phyloP scores from a whole-genome alignment of 2,113 vertebrate species.

The Crypturellus undulatus region DNA sequence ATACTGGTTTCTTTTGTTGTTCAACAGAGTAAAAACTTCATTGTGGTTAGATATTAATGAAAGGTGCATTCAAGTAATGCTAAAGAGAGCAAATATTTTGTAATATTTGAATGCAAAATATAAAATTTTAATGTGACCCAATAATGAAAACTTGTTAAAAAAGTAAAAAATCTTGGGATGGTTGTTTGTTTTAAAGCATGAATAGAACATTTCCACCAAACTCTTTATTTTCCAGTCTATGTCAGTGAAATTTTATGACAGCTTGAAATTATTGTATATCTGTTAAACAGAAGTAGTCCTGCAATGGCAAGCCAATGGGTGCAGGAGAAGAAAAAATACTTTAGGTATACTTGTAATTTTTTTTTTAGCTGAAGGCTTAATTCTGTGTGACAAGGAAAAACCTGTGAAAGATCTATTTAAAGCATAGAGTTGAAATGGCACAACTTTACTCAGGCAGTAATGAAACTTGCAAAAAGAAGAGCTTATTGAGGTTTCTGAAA shows the following conservation, averaged over 20 bases:
- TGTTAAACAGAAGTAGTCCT: too few species aligned
- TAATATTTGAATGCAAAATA: not conserved
- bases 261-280: too few species aligned
- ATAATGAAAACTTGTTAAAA: not conserved
- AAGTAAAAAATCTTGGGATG: not conserved
- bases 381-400: not conserved
- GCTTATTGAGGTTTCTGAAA: not conserved
- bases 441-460: not conserved
- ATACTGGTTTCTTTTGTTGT: fast-evolving
- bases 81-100: not conserved
- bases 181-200: not conserved
- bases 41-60: not conserved
- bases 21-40: not conserved
- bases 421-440: not conserved
- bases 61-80: not conserved
- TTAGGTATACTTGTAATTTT: not conserved
- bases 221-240: not conserved
- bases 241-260: not conserved
- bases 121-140: not conserved
- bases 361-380: not conserved
- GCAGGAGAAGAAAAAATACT: not conserved
- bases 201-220: not conserved
- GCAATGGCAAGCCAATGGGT: not conserved
- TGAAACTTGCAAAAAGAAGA: not conserved
- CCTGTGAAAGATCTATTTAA: not conserved